Percentiles rank a stretch among this genome's conserved stretches.
These are phyloP conservation scores for Labeo catla DNA, from an alignment of 2,113 vertebrate species.

Conservation along the genomic window DNA sequence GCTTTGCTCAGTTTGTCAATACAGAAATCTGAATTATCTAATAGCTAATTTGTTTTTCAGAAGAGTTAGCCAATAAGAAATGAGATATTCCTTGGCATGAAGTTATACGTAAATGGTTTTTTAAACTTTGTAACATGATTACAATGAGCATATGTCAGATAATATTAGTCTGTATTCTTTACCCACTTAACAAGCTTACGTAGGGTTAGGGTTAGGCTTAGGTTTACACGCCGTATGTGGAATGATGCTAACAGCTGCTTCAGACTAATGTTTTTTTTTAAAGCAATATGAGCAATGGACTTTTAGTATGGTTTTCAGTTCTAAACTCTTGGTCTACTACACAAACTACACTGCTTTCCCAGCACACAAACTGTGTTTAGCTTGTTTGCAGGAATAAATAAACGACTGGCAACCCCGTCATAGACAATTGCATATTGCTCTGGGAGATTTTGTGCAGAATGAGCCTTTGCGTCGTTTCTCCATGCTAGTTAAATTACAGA, in stretches of 20 bases:
- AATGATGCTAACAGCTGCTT: constrained; percentile 59
- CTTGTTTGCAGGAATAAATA: constrained; percentile 60
- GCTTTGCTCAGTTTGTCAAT: background rate
- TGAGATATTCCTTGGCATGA: background rate
- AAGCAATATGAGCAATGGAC: constrained; percentile 64
- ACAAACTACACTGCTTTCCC: constrained; percentile 40
- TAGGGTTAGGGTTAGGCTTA: background rate
- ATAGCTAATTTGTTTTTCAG: background rate
- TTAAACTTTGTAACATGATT: background rate
- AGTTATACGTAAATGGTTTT: background rate
- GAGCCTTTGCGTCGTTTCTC: constrained; percentile 59
- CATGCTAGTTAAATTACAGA: constrained; percentile 74
- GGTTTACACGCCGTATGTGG: constrained; percentile 52
- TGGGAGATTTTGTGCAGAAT: constrained; percentile 55
- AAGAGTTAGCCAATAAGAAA: background rate
- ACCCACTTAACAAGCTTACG: background rate
- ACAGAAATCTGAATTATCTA: background rate
- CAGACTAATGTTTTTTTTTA: constrained; percentile 59
- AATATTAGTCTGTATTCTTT: background rate
- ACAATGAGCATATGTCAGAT: background rate
- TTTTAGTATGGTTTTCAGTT: constrained; percentile 61
- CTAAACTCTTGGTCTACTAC: background rate
- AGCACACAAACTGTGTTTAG: constrained; percentile 61
- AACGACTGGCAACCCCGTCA: constrained; percentile 46
- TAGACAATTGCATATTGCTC: constrained; percentile 56